These are phyloP conservation scores for Luscinia luscinia DNA, from an alignment of 2,797 vertebrate genomes.

Conservation along the genomic window DNA sequence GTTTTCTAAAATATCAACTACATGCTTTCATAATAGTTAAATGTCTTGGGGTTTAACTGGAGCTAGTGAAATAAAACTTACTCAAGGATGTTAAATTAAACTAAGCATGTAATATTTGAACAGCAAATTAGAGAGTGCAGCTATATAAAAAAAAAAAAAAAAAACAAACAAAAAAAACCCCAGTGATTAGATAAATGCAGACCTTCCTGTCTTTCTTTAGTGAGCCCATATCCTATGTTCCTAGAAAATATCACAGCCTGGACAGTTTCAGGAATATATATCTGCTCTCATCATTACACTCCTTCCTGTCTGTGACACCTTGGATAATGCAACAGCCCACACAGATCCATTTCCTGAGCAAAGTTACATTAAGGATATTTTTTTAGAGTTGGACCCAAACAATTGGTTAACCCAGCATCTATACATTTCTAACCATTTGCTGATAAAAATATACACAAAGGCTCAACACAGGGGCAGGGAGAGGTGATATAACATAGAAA, in stretches of 20 bases:
- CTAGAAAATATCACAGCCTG: neutral
- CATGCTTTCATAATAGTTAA: neutral
- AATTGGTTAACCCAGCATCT: neutral
- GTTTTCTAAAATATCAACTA: neutral
- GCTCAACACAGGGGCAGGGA: neutral
- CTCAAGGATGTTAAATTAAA: neutral
- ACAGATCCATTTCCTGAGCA: neutral
- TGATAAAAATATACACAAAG: neutral
- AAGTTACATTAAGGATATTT: neutral
- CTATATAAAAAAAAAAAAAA: fast-evolving
- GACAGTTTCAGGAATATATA: neutral
- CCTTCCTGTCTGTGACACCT: neutral
- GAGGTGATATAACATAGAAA: fast-evolving
- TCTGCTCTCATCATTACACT: neutral
- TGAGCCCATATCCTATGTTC: neutral
- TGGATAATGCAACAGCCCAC: neutral
- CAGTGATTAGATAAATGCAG: neutral
- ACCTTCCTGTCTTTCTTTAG: neutral
- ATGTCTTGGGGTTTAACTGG: neutral
- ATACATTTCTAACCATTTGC: neutral
- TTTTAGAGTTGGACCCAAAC: neutral
- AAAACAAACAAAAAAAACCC: too few relatives aligned
- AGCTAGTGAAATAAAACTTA: neutral
- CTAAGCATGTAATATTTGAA: neutral
- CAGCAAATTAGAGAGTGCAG: neutral